These are phyloP conservation scores for Poecilia latipinna DNA, from an alignment of 2,113 vertebrate genomes.

Conservation along the genomic window DNA sequence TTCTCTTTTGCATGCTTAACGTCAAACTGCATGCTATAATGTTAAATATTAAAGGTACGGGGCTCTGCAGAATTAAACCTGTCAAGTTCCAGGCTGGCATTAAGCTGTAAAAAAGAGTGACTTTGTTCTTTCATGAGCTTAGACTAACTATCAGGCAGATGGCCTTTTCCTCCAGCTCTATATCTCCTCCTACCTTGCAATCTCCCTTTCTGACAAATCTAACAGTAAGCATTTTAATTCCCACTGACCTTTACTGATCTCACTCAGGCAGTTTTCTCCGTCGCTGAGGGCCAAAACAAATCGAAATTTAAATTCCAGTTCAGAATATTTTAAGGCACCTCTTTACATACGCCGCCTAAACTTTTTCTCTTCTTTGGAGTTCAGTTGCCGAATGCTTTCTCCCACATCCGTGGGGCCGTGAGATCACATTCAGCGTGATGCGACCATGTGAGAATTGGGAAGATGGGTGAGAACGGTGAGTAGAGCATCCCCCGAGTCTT, in stretches of 20 bases:
- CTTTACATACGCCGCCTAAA: constrained; percentile 34
- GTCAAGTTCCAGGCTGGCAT: constrained; percentile 32
- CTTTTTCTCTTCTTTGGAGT: constrained; percentile 32
- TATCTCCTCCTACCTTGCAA: constrained; percentile 36
- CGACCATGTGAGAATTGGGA: constrained; percentile 12
- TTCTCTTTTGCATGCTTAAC: constrained; percentile 22
- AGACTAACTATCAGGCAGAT: constrained; percentile 59
- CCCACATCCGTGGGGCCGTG: constrained; percentile 36
- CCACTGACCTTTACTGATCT: constrained; percentile 74
- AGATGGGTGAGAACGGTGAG: constrained; percentile 17
- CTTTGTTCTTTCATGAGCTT: constrained; percentile 48
- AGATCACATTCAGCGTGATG: constrained; percentile 45
- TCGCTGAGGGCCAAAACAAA: constrained; percentile 75
- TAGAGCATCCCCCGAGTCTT: constrained; percentile 25
- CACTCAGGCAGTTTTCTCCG: constrained; percentile 57
- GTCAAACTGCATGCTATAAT: constrained; percentile 29
- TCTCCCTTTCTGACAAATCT: constrained; percentile 59
- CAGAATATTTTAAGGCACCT: constrained; percentile 69
- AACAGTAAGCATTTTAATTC: constrained; percentile 77
- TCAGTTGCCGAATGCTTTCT: constrained; percentile 27
- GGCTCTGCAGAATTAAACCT: constrained; percentile 25
- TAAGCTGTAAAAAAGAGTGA: constrained; percentile 28
- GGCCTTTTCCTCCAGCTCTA: constrained; percentile 63
- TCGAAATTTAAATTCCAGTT: constrained; percentile 71
- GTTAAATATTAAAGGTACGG: constrained; percentile 38